Conservation (phyloP, 30 jellyfish, hydroid and myxozoan species). For the Clytia hemisphaerica region DNA sequence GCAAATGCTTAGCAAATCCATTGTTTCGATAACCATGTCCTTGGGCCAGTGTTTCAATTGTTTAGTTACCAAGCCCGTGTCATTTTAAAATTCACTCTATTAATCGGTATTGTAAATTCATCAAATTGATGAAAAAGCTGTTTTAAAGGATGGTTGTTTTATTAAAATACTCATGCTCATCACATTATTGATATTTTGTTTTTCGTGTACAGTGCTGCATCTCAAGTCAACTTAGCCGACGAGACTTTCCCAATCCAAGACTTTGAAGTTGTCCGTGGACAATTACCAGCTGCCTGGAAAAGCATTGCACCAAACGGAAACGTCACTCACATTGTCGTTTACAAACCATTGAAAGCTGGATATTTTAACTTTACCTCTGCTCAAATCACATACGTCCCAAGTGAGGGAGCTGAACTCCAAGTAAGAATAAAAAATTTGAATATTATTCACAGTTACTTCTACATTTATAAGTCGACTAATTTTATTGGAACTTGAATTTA, state of each 20-base stretch:
- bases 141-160: not conserved
- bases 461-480: too few relatives aligned
- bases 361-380: conserved; percentile 85
- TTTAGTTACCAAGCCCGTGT: not conserved
- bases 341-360: conserved; percentile 75
- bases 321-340: conserved; percentile 64
- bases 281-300: conserved; percentile 72
- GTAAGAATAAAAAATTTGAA: too few relatives aligned
- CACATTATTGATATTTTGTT: not conserved
- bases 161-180: not conserved
- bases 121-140: not conserved
- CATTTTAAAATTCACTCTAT: not conserved
- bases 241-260: conserved; percentile 67
- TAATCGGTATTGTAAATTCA: not conserved
- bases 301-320: conserved; percentile 85
- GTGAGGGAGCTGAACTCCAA: conserved; percentile 86
- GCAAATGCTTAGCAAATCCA: too few relatives aligned
- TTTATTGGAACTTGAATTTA: too few relatives aligned
- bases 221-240: conserved; percentile 68
- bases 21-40: too few relatives aligned
- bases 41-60: not conserved
- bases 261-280: conserved; percentile 76
- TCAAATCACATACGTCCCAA: conserved; percentile 60
- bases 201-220: conserved; percentile 53
- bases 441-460: too few relatives aligned